A percentile compares a stretch with the other conserved stretches of the same genome.
Conservation (phyloP, 1,140 invertebrate species). For the Teleopsis dalmanni region DNA sequence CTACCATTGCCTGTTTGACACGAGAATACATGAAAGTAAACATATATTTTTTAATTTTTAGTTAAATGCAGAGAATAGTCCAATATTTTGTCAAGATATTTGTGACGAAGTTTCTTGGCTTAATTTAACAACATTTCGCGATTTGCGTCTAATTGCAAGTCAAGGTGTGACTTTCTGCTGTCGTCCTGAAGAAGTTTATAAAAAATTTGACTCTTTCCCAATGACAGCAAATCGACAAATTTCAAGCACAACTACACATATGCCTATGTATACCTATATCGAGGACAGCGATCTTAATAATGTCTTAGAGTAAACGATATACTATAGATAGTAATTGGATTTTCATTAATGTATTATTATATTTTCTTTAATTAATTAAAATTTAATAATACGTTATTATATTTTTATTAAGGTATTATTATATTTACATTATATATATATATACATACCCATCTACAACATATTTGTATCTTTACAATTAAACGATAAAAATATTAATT, state of each 20-base stretch:
- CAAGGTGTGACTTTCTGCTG: constrained; percentile 4
- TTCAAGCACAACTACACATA: background rate
- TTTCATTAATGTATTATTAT: no score
- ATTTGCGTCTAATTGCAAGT: background rate
- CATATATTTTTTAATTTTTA: background rate
- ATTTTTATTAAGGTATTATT: no score
- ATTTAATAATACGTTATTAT: no score
- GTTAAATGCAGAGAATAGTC: background rate
- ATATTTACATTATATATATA: no score
- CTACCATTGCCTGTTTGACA: background rate
- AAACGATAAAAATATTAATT: no score
- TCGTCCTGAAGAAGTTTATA: constrained; percentile 1
- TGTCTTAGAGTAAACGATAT: no score
- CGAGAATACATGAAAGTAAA: background rate
- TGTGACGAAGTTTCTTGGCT: constrained; percentile 7
- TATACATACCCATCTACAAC: no score
- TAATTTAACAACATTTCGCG: background rate
- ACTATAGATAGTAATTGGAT: no score
- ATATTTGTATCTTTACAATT: no score
- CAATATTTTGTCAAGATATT: constrained; percentile 6
- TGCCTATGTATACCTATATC: no score
- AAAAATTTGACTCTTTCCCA: constrained; percentile 1
- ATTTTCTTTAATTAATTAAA: no score
- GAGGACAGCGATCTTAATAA: no score
- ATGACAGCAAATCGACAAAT: background rate